Evolutionary conservation across 1,140 invertebrate species (phyloP).

Genomic region (Bombus turneri): DNA sequence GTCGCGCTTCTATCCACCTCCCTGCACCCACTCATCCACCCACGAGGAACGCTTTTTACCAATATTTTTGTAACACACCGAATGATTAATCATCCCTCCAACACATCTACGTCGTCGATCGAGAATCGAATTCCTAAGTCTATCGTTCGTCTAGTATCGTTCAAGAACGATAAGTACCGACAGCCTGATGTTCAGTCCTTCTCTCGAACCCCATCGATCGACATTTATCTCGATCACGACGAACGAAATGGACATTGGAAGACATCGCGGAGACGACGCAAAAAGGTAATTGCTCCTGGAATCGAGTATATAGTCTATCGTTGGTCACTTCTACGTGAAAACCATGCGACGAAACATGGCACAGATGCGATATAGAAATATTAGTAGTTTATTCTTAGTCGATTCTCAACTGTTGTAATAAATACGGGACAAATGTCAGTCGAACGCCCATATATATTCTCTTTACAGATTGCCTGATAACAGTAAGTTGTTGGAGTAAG

Average conservation of each 20-base stretch:
- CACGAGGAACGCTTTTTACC: background rate
- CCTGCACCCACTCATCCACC: background rate
- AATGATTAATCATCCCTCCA: background rate
- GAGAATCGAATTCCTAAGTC: background rate
- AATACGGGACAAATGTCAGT: background rate
- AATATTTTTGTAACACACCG: background rate
- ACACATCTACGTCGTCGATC: background rate
- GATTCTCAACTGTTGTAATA: background rate
- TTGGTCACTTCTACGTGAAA: background rate
- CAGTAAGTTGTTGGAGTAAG: no score
- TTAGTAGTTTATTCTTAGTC: background rate
- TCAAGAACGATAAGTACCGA: no score
- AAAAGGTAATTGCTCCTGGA: background rate
- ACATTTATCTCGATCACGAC: background rate
- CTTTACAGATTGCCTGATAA: no score
- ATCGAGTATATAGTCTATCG: background rate
- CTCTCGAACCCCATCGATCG: background rate
- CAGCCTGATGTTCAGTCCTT: background rate
- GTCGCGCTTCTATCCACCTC: background rate
- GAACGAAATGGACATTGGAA: background rate
- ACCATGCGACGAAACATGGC: background rate
- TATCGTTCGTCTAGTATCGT: no score
- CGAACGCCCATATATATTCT: no score
- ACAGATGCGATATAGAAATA: background rate
- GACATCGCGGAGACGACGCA: background rate